A percentile compares a stretch with the other conserved stretches of the same genome.
These are phyloP conservation scores for Cistogaster globosa DNA, from an alignment of 2,888 invertebrate genomes.

Conservation along the genomic window DNA sequence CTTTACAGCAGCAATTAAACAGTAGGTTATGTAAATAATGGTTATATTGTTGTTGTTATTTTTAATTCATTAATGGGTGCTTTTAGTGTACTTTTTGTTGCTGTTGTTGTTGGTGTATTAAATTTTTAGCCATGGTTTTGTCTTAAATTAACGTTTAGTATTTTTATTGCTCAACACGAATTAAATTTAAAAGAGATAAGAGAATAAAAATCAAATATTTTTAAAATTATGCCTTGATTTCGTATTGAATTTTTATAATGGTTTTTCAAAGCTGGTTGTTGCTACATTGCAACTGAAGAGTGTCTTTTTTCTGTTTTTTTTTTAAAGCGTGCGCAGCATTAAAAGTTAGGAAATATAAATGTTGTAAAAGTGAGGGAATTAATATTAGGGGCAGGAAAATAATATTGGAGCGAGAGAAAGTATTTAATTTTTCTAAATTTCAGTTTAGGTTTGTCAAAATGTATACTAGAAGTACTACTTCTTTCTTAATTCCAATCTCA, in stretches of 20 bases:
- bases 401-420: too few species aligned
- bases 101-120: not conserved
- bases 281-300: too few species aligned
- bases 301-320: not conserved
- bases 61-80: slow-evolving; percentile 20
- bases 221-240: not conserved
- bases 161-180: slow-evolving; percentile 51
- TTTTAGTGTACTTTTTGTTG: not conserved
- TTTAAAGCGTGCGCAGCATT: not conserved
- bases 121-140: slow-evolving; percentile 48
- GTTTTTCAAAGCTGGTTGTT: not conserved
- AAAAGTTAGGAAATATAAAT: too few species aligned
- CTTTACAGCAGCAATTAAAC: too few species aligned
- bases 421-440: too few species aligned
- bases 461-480: too few species aligned
- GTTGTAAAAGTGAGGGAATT: too few species aligned
- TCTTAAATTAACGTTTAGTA: slow-evolving; percentile 53
- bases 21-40: too few species aligned
- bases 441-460: too few species aligned
- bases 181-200: not conserved
- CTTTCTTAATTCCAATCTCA: too few species aligned
- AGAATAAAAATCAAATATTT: not conserved
- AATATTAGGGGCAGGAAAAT: not conserved
- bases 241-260: not conserved
- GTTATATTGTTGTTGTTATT: not conserved